These are phyloP conservation scores for Patella depressa DNA, from an alignment of 2,888 invertebrate genomes.

Conservation along the genomic window DNA sequence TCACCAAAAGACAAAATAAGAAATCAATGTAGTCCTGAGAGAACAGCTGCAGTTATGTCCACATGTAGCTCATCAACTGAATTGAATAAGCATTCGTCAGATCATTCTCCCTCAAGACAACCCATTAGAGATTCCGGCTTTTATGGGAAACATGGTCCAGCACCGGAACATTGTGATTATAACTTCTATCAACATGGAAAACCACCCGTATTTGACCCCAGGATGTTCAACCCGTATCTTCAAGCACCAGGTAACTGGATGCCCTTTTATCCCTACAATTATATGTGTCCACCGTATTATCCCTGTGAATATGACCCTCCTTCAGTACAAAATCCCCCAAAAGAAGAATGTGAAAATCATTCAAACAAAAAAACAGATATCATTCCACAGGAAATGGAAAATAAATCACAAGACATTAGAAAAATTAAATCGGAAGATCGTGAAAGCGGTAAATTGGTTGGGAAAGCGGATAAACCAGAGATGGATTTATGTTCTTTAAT, in stretches of 20 bases:
- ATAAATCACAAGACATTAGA: not conserved
- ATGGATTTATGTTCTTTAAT: not conserved
- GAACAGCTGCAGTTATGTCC: not conserved
- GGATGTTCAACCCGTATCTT: not conserved
- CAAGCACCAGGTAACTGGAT: not conserved
- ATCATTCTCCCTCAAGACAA: too few relatives aligned
- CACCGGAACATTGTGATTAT: not conserved
- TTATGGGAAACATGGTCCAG: not conserved
- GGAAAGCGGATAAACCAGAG: not conserved
- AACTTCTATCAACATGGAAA: not conserved
- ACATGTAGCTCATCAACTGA: not conserved
- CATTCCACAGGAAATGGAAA: not conserved
- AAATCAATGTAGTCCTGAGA: not conserved
- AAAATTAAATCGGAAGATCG: not conserved
- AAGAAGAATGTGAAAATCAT: not conserved
- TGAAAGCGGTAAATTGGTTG: not conserved
- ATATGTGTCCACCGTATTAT: not conserved
- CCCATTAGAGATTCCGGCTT: not conserved
- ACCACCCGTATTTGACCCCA: not conserved
- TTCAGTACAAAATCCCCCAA: not conserved
- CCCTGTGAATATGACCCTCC: not conserved
- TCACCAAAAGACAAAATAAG: not conserved
- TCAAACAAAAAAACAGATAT: too few relatives aligned
- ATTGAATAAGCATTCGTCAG: not conserved
- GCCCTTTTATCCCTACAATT: not conserved